These are phyloP conservation scores for Hirundichthys speculiger DNA, from an alignment of 2,113 vertebrate genomes.

Conservation along the genomic window DNA sequence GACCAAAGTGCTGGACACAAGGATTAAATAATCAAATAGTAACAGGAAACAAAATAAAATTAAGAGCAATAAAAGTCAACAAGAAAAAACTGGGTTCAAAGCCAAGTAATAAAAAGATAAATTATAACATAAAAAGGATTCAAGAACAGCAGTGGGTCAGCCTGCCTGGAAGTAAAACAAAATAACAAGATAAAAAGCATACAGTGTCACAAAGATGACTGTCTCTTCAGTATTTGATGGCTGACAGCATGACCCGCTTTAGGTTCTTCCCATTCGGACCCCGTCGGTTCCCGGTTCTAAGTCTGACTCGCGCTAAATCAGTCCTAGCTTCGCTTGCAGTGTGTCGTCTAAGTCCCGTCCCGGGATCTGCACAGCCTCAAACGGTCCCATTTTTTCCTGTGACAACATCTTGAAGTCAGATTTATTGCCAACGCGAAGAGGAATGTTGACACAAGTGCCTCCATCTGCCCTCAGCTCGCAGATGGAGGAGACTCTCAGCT, in stretches of 20 bases:
- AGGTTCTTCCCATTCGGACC: background rate
- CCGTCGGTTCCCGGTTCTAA: background rate
- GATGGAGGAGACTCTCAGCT: conserved; percentile 57
- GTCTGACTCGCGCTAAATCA: background rate
- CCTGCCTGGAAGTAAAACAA: no score
- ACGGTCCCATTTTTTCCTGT: conserved; percentile 19
- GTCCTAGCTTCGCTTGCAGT: background rate
- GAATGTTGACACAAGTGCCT: conserved; percentile 66
- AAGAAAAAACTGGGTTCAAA: no score
- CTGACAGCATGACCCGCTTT: background rate
- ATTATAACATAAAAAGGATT: no score
- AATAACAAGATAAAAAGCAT: no score
- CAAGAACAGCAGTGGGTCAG: no score
- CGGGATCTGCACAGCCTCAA: conserved; percentile 1
- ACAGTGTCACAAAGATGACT: background rate
- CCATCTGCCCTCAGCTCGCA: conserved; percentile 58
- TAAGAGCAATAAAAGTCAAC: no score
- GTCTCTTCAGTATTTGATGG: background rate
- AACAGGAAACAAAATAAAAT: no score
- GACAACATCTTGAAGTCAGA: conserved; percentile 48
- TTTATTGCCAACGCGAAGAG: conserved; percentile 31
- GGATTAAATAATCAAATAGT: no score
- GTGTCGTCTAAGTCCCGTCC: background rate
- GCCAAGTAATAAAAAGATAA: no score
- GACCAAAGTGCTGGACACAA: no score